Conservation (phyloP, 2,888 invertebrate genomes). For the Monoplex corrugatus region DNA sequence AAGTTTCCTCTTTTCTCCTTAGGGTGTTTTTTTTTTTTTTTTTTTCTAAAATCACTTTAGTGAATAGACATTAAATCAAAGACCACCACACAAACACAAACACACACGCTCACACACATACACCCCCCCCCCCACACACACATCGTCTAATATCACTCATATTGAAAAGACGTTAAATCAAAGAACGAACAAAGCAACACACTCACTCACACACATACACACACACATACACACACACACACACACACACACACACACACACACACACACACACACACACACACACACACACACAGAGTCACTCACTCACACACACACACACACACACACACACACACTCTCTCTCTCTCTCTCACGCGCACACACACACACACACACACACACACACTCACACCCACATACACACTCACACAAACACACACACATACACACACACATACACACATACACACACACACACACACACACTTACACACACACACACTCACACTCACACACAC, state of each 20-base stretch:
- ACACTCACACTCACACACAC: background rate
- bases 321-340: background rate
- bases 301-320: background rate
- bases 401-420: background rate
- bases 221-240: slow-evolving; percentile 13
- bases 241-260: slow-evolving; percentile 13
- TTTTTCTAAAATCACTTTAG: too few relatives aligned
- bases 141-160: too few relatives aligned
- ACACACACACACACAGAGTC: background rate
- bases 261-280: background rate
- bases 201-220: background rate
- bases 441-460: background rate
- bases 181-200: too few relatives aligned
- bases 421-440: slow-evolving; percentile 1
- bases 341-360: background rate
- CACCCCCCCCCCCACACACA: too few relatives aligned
- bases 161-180: too few relatives aligned
- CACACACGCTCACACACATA: too few relatives aligned
- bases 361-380: background rate
- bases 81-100: too few relatives aligned
- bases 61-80: too few relatives aligned
- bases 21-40: too few relatives aligned
- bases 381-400: slow-evolving; percentile 1
- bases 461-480: slow-evolving; percentile 2
- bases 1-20: too few relatives aligned